phyloP scores from a whole-genome alignment of 2,113 vertebrate genomes.

The Progne subis region DNA sequence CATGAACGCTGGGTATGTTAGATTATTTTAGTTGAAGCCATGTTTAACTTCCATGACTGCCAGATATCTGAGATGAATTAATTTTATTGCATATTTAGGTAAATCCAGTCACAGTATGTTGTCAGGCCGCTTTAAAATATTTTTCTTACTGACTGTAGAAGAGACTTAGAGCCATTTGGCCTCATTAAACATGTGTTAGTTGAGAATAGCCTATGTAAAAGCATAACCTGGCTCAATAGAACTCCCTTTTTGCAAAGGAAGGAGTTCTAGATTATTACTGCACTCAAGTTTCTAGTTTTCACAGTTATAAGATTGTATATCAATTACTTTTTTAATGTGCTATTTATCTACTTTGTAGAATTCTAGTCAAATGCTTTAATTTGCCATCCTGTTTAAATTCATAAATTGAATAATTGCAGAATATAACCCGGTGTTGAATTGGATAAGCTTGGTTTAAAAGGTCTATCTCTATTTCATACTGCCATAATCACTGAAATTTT shows the following conservation, averaged over 20 bases:
- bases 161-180: neutral
- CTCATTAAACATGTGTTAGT: constrained; percentile 2
- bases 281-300: neutral
- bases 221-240: neutral
- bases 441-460: constrained; percentile 6
- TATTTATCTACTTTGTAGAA: constrained; percentile 22
- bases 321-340: constrained; percentile 3
- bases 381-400: constrained; percentile 7
- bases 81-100: neutral
- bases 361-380: constrained; percentile 15
- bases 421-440: neutral
- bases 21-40: neutral
- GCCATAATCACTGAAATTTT: neutral
- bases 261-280: neutral
- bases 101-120: neutral
- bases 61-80: neutral
- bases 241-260: neutral
- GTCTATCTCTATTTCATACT: neutral
- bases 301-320: neutral
- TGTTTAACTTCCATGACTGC: neutral
- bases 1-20: neutral
- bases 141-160: neutral
- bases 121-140: neutral
- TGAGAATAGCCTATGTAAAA: constrained; percentile 7
- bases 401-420: constrained; percentile 15